Conservation (phyloP, 2,113 vertebrate genomes). For the Oryzias woworae region DNA sequence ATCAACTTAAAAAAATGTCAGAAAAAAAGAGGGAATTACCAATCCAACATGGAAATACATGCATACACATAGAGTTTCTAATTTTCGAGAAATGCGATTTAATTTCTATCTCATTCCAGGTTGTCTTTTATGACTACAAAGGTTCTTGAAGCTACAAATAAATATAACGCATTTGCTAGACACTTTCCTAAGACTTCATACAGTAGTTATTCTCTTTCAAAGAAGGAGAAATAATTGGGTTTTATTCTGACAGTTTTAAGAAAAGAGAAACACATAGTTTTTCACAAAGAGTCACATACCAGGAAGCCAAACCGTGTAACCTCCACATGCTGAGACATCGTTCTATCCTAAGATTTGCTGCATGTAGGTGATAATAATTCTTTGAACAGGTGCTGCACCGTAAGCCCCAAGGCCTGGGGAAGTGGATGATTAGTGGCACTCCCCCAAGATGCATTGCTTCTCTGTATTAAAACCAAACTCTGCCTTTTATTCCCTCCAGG, state of each 20-base stretch:
- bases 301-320: conserved; percentile 11
- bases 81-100: conserved; percentile 22
- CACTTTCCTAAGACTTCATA: too few relatives aligned
- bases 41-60: too few relatives aligned
- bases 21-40: conserved; percentile 43
- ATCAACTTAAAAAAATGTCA: conserved; percentile 52
- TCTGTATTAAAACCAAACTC: conserved; percentile 76
- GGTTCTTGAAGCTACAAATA: neutral
- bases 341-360: conserved; percentile 52
- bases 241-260: conserved; percentile 19
- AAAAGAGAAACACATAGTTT: conserved; percentile 24
- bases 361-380: conserved; percentile 63
- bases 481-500: conserved; percentile 75
- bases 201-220: neutral
- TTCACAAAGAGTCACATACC: conserved; percentile 24
- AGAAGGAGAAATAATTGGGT: conserved; percentile 10
- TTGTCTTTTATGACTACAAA: conserved; percentile 25
- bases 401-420: conserved; percentile 59
- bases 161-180: conserved; percentile 1
- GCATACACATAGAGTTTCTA: conserved; percentile 5
- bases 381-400: conserved; percentile 59
- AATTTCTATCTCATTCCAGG: conserved; percentile 4
- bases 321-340: conserved; percentile 33
- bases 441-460: conserved; percentile 69
- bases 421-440: conserved; percentile 71